phyloP scores from a whole-genome alignment of 53 echinoderm and acorn worm genomes.

The Hippasteria phrygiana region DNA sequence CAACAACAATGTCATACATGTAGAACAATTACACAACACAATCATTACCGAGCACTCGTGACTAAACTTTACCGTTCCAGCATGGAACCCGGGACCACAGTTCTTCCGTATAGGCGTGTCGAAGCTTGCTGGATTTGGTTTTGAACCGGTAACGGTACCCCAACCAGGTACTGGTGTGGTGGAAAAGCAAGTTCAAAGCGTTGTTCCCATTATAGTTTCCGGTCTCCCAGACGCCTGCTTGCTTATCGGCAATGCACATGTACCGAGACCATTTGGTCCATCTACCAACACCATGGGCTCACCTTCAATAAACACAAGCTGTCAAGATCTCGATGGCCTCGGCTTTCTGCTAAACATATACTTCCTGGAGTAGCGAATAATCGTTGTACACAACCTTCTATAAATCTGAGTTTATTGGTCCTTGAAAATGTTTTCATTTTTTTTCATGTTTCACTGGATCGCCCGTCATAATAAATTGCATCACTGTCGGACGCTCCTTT shows the following conservation, averaged over 20 bases:
- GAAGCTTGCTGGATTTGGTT: neutral
- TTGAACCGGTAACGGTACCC: slow-evolving; percentile 4
- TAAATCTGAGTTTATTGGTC: no score
- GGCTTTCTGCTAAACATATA: slow-evolving; percentile 16
- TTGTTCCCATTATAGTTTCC: slow-evolving; percentile 36
- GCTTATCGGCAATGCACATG: slow-evolving; percentile 41
- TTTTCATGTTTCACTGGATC: no score
- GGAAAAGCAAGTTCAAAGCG: slow-evolving; percentile 23
- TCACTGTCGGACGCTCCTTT: no score
- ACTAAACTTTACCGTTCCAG: neutral
- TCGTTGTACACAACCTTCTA: no score
- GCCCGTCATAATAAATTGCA: no score
- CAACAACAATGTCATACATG: neutral
- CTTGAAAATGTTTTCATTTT: no score
- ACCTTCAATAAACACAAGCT: slow-evolving; percentile 39
- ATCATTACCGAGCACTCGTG: neutral
- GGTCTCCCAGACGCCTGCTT: slow-evolving; percentile 36
- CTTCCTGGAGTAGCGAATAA: neutral
- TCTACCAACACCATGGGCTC: slow-evolving; percentile 27
- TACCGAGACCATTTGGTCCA: neutral
- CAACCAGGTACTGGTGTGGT: neutral
- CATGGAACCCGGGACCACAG: neutral
- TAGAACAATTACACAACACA: neutral
- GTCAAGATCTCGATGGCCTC: neutral
- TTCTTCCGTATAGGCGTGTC: slow-evolving; percentile 4